Evolutionary conservation across 1,140 invertebrate genomes (phyloP), one percentile per base, ranked within the genome.

Genomic region (Drosophila dunni): DNA sequence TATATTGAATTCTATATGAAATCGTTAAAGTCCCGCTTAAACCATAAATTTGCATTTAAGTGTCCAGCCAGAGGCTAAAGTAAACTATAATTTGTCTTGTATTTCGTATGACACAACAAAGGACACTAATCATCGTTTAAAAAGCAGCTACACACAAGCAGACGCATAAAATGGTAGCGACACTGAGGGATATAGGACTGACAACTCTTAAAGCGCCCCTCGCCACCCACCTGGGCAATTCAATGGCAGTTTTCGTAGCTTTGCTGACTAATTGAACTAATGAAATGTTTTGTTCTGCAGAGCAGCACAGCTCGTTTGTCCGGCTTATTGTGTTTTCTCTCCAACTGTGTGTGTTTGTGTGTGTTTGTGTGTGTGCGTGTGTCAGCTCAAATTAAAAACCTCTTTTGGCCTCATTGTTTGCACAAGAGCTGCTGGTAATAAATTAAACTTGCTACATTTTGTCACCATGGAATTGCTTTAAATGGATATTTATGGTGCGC

Each of bases 41-140:
- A 34, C 44, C 40, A 88, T 83, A 88, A 83, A 86, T 86, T 86
- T 88, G 83, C 73, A 88, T 88, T 79, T 65, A 72, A 70, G 61
- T 70, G 75, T 42, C 51, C 78, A 61, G 81, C 20, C 68, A 38
- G 45, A 56, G 44, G 69, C 64, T 77, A 74, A 29, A 78, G 40
- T 60, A 88, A 88, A 86, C 76, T 77, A 86, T 57, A 79, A 83
- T 88, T 76, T 86, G 79, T 88, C 83, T 86, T 88, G 72, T 88
- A 83, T 82, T 77, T 73, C 57, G 44, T 58, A 60, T 68, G 60
- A 56, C 65, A 50, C 57, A 79, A 67, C 71, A 68, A 66, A 70
- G 66, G 50, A 80, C 83, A 86, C 82, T 86, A 86, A 82, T 88
- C 76, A 86, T 86, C 76, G 83, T 82, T 86, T 86, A 88, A 82